Percentiles rank a stretch among this genome's conserved stretches.
Conservation (phyloP, 2,888 invertebrate species). For the Acanthosepion esculentum region DNA sequence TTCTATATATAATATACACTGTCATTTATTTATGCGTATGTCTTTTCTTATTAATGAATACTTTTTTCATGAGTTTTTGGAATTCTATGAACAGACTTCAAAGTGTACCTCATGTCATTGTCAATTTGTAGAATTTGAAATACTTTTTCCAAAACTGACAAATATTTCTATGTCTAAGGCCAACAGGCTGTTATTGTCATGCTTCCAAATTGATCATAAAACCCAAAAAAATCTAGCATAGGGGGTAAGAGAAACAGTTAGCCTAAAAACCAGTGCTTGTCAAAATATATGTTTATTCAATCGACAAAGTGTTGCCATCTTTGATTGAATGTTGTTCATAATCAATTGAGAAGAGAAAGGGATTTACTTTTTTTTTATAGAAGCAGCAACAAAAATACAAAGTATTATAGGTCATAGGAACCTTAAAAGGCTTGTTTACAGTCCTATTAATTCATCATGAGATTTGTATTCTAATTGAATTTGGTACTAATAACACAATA, state of each 20-base stretch:
- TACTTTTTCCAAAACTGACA: neutral
- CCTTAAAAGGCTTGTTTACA: neutral
- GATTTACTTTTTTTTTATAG: neutral
- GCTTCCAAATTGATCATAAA: neutral
- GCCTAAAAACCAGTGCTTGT: neutral
- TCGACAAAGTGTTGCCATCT: neutral
- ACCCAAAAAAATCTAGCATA: neutral
- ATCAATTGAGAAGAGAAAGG: neutral
- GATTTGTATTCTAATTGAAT: too few species aligned
- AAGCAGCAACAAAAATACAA: neutral
- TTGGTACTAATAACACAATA: too few species aligned
- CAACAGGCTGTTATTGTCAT: neutral
- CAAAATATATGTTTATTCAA: conserved; percentile 6
- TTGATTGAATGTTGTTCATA: neutral
- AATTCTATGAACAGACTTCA: neutral
- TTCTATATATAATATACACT: neutral
- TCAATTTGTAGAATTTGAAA: neutral
- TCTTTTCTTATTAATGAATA: neutral
- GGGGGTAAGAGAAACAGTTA: neutral
- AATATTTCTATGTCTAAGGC: neutral
- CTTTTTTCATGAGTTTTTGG: neutral
- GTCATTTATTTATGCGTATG: neutral
- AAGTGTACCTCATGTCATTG: neutral
- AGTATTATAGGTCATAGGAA: neutral
- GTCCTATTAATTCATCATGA: too few species aligned